Evolutionary conservation across 2,113 vertebrate species (phyloP), one percentile per base, ranked within the genome.

Genomic region (Pandion haliaetus): DNA sequence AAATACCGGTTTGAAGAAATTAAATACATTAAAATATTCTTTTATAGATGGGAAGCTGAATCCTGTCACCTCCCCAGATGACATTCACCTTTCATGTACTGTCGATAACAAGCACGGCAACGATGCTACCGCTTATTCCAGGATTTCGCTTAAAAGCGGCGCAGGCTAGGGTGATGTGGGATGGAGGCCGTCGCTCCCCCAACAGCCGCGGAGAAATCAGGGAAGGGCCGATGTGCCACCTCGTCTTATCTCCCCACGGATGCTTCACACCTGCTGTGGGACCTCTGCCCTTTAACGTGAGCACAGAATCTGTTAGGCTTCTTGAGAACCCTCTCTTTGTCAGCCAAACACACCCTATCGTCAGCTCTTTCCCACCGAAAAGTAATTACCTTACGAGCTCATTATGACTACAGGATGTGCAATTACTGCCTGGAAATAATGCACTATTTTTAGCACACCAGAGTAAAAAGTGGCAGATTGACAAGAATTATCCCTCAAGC

Each of bases 341-440:
- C 71, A 90, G 67, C 71, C 54, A 3, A n/a, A 44, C 78, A 6
- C 73, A 14, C 73, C 67, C 67, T 3, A 3, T 45, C 79, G 23
- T 20, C 85, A 44, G 93, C 88, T 63, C 93, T 5, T 62, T 55
- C 65, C 65, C 86, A 81, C 86, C 76, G 2, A 40, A 95, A 84
- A 86, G 90, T 97, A 96, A 97, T 97, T 92, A 97, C 94, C 96
- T 71, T 23, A 88, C 69, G 96, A 92, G 92, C 95, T 97, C 94
- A 12, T 97, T 79, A 84, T 0, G 28, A 5, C 88, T 50, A 1
- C 90, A 65, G 94, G 83, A 93, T 89, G 95, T 91, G 88, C 83
- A 50, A 85, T 87, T 84, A 87, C 86, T 92, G 97, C 94, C 94
- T 92, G 96, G 76, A 87, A 93, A 79, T 76, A 40, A 61, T 2